Percentiles rank a stretch among this genome's conserved stretches.
phyloP scores from a whole-genome alignment of 2,888 invertebrate genomes.

The Chromoteleia sp. region DNA sequence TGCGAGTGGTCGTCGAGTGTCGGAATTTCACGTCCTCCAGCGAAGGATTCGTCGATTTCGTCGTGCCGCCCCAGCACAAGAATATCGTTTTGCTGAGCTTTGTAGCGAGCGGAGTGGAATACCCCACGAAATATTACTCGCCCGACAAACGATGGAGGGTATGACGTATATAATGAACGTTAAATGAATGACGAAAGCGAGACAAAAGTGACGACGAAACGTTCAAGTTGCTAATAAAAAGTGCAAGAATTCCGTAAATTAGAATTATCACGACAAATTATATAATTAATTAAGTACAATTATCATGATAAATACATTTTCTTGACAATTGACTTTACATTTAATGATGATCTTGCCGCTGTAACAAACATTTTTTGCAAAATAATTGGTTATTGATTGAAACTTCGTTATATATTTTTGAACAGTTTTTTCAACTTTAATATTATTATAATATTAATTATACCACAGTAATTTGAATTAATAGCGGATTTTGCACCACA shows the following conservation, averaged over 20 bases:
- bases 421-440: not conserved
- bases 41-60: conserved; percentile 82
- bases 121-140: conserved; percentile 83
- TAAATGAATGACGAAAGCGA: conserved; percentile 46
- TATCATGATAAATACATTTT: too few relatives aligned
- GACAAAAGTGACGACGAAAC: conserved; percentile 3
- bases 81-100: conserved; percentile 80
- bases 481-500: not conserved
- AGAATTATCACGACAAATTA: too few relatives aligned
- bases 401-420: not conserved
- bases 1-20: conserved; percentile 81
- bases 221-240: not conserved
- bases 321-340: too few relatives aligned
- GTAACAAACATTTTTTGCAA: too few relatives aligned
- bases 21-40: conserved; percentile 82
- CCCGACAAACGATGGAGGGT: conserved; percentile 83
- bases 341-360: too few relatives aligned
- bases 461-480: conserved; percentile 19
- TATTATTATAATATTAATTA: conserved; percentile 13
- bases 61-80: conserved; percentile 82
- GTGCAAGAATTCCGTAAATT: too few relatives aligned
- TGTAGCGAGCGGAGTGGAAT: conserved; percentile 82
- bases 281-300: too few relatives aligned
- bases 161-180: conserved; percentile 45
- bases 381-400: not conserved